phyloP scores from a whole-genome alignment of 2,113 vertebrate species.

The Thunnus maccoyii region DNA sequence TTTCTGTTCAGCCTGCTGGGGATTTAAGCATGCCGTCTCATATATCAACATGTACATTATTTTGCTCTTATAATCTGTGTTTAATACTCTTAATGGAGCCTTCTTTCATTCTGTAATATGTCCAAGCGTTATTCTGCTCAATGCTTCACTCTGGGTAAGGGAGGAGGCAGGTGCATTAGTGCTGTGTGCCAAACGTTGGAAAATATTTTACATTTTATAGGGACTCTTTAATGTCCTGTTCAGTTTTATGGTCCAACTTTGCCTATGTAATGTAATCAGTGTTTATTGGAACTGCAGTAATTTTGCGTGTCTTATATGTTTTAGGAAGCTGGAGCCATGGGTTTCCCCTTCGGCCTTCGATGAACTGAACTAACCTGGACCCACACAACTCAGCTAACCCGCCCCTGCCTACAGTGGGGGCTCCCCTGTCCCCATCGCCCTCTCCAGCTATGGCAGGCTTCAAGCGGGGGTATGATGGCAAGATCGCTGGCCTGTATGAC shows the following conservation, averaged over 20 bases:
- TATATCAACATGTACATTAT: not conserved
- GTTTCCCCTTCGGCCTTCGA: conserved; percentile 77
- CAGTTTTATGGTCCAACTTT: not conserved
- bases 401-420: conserved; percentile 55
- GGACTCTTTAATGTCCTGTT: too few relatives aligned
- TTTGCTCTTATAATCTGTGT: not conserved
- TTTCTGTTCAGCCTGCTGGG: not conserved
- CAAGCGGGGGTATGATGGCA: conserved; percentile 97
- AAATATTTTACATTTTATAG: not conserved
- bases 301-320: conserved; percentile 29
- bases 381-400: conserved; percentile 50
- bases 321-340: conserved; percentile 86
- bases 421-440: conserved; percentile 60
- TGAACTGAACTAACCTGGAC: conserved; percentile 86
- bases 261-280: not conserved
- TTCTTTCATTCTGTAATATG: not conserved
- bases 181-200: too few relatives aligned
- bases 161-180: not conserved
- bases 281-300: not conserved
- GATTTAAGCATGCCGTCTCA: not conserved
- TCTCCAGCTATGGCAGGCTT: conserved; percentile 94
- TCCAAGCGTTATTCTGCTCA: not conserved
- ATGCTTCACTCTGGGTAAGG: too few relatives aligned
- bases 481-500: conserved; percentile 97
- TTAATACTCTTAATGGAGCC: not conserved